phyloP scores from a whole-genome alignment of 2,797 vertebrate genomes.

The Syngnathus acus region DNA sequence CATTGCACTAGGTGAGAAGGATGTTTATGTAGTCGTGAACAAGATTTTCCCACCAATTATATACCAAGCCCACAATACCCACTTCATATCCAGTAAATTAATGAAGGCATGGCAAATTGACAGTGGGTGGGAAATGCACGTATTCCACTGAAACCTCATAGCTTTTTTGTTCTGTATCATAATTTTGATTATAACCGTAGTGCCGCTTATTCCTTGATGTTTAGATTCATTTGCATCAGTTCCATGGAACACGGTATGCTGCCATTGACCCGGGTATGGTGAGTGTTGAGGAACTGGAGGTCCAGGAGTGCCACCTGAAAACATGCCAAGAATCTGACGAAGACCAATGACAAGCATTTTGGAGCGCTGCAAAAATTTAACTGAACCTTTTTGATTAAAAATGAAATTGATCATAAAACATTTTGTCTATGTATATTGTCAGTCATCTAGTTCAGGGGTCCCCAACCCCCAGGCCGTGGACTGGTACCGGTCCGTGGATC shows the following conservation, averaged over 20 bases:
- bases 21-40: not conserved
- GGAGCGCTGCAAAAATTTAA: not conserved
- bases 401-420: not conserved
- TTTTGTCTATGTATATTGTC: not conserved
- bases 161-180: no score
- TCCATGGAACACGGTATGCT: conserved; percentile 88
- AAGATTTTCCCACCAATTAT: not conserved
- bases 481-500: no score
- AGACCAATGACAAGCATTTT: conserved; percentile 52
- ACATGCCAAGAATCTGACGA: conserved; percentile 56
- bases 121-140: not conserved
- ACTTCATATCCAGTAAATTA: no score
- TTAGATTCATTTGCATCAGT: conserved; percentile 94
- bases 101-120: no score
- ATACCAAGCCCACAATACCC: not conserved
- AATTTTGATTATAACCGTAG: not conserved
- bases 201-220: not conserved
- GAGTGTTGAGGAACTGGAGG: conserved; percentile 86
- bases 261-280: conserved; percentile 92
- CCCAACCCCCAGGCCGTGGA: no score
- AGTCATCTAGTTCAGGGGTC: not conserved
- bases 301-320: conserved; percentile 74
- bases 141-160: not conserved
- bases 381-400: not conserved
- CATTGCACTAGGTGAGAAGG: no score